Evolutionary conservation across 2,797 vertebrate genomes (phyloP), one percentile per base, ranked within the genome.

Genomic region (Phoebastria nigripes): DNA sequence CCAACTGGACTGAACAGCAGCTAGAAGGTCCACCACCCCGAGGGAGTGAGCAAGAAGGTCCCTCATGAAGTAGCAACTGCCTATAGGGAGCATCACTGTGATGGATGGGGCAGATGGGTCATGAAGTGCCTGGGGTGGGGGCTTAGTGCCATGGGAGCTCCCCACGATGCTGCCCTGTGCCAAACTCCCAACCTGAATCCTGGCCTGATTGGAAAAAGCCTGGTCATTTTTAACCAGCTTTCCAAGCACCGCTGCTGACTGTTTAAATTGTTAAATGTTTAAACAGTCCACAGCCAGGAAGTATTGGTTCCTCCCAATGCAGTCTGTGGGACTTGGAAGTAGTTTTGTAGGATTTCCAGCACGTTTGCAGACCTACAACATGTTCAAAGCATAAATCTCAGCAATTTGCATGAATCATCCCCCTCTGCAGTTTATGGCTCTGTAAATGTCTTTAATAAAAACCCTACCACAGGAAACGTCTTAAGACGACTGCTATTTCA

Each of bases 381-480:
- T 1, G 3, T 59, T 93, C 66, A 82, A 80, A 87, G 62, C 65
- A 61, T 89, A 93, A 92, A 89, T 93, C 42, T 52, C 49, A 69
- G 39, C 81, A 72, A 86, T 87, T 69, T 94, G 44, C 73, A 82
- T 77, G 66, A 85, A 66, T n/a, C 63, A 63, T 44, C 52, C 86
- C 59, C 41, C 54, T 95, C 84, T 76, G 37, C 78, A 80, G 44
- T 89, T 94, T 77, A 87, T 59, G 47, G 63, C n/a, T 84, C 82
- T 85, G 59, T 84, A 95, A 92, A 67, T 74, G 59, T 42, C 74
- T 90, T 93, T 82, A 85, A 80, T 89, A 87, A 95, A 95, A 94
- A 41, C 11, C 12, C 18, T 93, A 37, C 37, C 63, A 82, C 37
- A 49, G 81, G 74, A 93, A 94, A 80, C 0, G 0, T 70, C 81